A percentile compares a stretch with the other conserved stretches of the same genome.
phyloP scores from a whole-genome alignment of 2,888 invertebrate species.

The Cephus sareptanus region DNA sequence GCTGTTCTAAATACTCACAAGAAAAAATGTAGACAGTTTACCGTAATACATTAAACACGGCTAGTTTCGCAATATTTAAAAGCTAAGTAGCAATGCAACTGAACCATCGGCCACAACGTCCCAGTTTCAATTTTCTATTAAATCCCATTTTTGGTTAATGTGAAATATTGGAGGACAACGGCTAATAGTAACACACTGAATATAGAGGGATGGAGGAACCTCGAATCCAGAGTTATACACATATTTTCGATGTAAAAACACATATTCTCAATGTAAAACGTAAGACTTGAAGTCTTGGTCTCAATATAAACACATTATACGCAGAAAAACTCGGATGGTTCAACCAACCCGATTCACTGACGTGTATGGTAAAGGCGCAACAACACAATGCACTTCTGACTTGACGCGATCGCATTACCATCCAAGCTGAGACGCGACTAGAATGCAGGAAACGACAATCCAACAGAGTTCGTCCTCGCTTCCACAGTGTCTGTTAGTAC shows the following conservation, averaged over 20 bases:
- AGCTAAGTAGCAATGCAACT: no score
- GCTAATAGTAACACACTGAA: no score
- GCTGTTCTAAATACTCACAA: not conserved
- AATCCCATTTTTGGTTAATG: no score
- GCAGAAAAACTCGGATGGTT: not conserved
- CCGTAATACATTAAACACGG: no score
- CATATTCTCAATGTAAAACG: not conserved
- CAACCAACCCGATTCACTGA: not conserved
- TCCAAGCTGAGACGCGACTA: slow-evolving; percentile 40
- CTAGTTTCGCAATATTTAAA: no score
- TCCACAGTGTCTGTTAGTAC: not conserved
- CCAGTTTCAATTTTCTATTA: no score
- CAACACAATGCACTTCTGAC: slow-evolving; percentile 8
- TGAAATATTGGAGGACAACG: no score
- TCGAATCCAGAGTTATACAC: no score
- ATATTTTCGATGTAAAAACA: not conserved
- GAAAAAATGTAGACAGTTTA: no score
- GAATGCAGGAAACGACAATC: slow-evolving; percentile 28
- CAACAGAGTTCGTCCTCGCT: slow-evolving; percentile 12
- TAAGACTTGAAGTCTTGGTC: not conserved
- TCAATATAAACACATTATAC: not conserved
- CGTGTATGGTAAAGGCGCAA: not conserved
- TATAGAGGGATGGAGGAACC: no score
- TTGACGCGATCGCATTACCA: slow-evolving; percentile 41
- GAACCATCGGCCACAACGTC: no score